Evolutionary conservation across 2,888 invertebrate species (phyloP), one percentile per base, ranked within the genome.

Genomic region (Eupithecia subumbrata): DNA sequence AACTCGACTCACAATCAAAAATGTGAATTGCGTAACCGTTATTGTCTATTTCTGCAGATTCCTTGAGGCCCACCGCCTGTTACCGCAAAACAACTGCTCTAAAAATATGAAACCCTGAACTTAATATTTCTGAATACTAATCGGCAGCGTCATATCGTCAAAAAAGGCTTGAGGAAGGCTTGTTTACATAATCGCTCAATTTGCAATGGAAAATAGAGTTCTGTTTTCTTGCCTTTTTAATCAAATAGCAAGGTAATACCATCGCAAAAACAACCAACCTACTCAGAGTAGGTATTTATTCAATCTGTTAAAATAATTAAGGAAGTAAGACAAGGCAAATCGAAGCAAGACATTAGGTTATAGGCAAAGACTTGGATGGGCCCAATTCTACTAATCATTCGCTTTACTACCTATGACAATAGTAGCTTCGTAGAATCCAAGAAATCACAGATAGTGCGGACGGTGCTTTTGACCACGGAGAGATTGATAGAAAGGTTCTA

Each of bases 171-270:
- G 82, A 78, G 85, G 72, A 87, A 88, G 89, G 87, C 90, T 92
- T 91, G 92, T 93, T 92, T 94, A 92, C 93, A 92, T 93, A 93
- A 93, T 91, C 88, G 89, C 90, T 90, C 83, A 90, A 94, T 95
- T 94, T 94, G 94, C 93, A 94, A 94, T 94, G 88, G 91, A 92
- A 95, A 95, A 86, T 86, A 89, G 89, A 79, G 86, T 78, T 87
- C 85, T 88, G 90, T 88, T 90, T 88, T 89, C 89, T 90, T 90
- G 86, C 83, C 87, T 89, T 90, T 90, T 80, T 86, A 89, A 88
- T 88, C 80, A 83, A 72, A 74, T 74, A 72, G 14, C 76, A 56
- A 63, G n/a, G 75, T 72, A 71, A 70, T 76, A 74, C 74, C 72
- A 67, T 72, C 74, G 48, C 60, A 30, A 56, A 71, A 71, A 75